Conservation (phyloP, 2,888 invertebrate genomes). For the Willowsia nigromaculata region DNA sequence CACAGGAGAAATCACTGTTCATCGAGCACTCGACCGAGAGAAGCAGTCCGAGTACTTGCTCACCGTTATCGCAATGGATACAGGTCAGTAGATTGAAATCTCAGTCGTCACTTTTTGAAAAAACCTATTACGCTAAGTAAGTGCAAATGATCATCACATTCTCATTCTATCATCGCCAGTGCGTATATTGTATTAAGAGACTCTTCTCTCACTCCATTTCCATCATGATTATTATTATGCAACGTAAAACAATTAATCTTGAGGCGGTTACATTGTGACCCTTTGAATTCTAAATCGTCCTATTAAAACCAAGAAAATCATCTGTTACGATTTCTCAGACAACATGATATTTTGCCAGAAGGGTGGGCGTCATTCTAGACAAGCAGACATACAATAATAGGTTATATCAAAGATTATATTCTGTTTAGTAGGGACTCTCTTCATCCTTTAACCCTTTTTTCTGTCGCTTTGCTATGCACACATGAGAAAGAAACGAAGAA, state of each 20-base stretch:
- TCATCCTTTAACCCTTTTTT: background rate
- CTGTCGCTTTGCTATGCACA: background rate
- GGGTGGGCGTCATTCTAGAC: constrained; percentile 68
- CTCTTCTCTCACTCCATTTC: background rate
- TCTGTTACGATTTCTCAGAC: constrained; percentile 27
- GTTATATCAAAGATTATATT: background rate
- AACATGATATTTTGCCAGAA: constrained; percentile 62
- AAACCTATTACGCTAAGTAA: constrained; percentile 21
- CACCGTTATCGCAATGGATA: constrained; percentile 95
- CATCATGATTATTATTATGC: too few species aligned
- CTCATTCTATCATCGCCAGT: background rate
- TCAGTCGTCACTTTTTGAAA: background rate
- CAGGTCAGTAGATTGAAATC: constrained; percentile 84
- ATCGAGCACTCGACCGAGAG: constrained; percentile 92
- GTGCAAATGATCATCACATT: constrained; percentile 22
- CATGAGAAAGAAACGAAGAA: background rate
- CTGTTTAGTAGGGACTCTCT: constrained; percentile 2
- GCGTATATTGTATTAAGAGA: background rate
- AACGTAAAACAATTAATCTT: constrained; percentile 66
- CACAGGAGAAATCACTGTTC: constrained; percentile 92
- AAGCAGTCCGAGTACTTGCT: constrained; percentile 90
- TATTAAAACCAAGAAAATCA: constrained; percentile 43
- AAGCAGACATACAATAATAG: constrained; percentile 55
- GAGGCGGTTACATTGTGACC: constrained; percentile 58
- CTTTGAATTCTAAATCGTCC: constrained; percentile 32